Percentiles rank a stretch among this genome's conserved stretches.
Evolutionary conservation across 2,888 invertebrate species (phyloP).

Genomic region (Bhutanitis thaidina): DNA sequence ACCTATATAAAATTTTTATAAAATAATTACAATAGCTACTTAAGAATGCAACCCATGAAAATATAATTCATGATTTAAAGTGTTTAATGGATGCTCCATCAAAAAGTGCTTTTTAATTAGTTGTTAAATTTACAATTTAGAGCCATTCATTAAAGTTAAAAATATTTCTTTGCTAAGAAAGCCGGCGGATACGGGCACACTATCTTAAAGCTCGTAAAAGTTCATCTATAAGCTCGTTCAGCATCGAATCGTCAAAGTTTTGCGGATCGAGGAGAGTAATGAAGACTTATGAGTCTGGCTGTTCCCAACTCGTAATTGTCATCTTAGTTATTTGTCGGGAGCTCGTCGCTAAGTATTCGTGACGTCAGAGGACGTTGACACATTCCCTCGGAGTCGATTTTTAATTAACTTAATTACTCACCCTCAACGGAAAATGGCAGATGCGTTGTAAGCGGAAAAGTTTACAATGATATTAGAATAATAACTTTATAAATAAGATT

Average conservation of each 20-base stretch:
- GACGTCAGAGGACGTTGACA: slow-evolving; percentile 27
- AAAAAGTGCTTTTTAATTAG: neutral
- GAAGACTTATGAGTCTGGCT: slow-evolving; percentile 74
- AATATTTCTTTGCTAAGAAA: neutral
- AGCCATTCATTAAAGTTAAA: too few relatives aligned
- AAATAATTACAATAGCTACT: too few relatives aligned
- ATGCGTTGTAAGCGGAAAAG: slow-evolving; percentile 12
- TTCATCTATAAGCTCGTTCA: slow-evolving; percentile 46
- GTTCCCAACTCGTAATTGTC: slow-evolving; percentile 54
- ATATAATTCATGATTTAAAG: too few relatives aligned
- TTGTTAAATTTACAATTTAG: too few relatives aligned
- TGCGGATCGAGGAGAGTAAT: slow-evolving; percentile 53
- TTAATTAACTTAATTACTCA: slow-evolving; percentile 31
- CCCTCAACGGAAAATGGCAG: slow-evolving; percentile 11
- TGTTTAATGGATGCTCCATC: too few relatives aligned
- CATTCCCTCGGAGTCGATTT: slow-evolving; percentile 27
- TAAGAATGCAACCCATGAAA: too few relatives aligned
- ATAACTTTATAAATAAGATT: slow-evolving; percentile 3
- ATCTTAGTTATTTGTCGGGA: slow-evolving; percentile 44
- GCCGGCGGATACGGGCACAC: slow-evolving; percentile 18
- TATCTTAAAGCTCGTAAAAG: slow-evolving; percentile 25
- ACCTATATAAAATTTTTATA: too few relatives aligned
- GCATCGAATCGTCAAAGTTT: slow-evolving; percentile 54
- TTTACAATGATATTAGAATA: slow-evolving; percentile 7
- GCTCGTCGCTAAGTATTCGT: slow-evolving; percentile 27